phyloP scores from a whole-genome alignment of 2,797 vertebrate species.

The Pelochelys cantorii region DNA sequence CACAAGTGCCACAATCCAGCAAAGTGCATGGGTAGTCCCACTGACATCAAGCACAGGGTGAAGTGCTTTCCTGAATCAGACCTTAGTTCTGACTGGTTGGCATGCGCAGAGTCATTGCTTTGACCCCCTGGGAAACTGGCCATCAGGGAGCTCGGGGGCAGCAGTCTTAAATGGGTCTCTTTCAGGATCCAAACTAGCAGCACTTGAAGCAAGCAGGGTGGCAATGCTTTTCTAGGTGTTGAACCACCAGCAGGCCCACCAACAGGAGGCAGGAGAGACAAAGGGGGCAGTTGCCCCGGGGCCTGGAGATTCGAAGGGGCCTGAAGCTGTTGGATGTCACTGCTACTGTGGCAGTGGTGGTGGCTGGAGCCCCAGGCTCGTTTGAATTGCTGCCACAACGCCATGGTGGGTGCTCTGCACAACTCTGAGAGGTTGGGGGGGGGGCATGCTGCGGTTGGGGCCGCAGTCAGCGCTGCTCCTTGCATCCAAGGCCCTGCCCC shows the following conservation, averaged over 20 bases:
- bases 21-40: background rate
- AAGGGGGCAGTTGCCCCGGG: too few relatives aligned
- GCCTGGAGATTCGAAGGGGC: too few relatives aligned
- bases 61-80: slow-evolving; percentile 1
- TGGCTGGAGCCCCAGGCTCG: too few relatives aligned
- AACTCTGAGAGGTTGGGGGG: too few relatives aligned
- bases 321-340: background rate
- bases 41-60: background rate
- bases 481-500: too few relatives aligned
- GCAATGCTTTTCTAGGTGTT: background rate
- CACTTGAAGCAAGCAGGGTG: background rate
- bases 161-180: background rate
- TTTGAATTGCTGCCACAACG: too few relatives aligned
- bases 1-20: background rate
- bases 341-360: too few relatives aligned
- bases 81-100: slow-evolving; percentile 8
- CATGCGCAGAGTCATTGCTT: background rate
- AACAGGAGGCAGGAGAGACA: too few relatives aligned
- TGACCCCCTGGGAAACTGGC: background rate
- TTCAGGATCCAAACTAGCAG: background rate
- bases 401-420: too few relatives aligned
- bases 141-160: background rate
- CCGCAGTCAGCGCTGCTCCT: too few relatives aligned
- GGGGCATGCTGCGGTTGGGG: too few relatives aligned
- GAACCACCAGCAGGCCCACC: background rate